Evolutionary conservation across 2,888 invertebrate species (phyloP), one percentile per base, ranked within the genome.

Genomic region (Tetrapedia diversipes): DNA sequence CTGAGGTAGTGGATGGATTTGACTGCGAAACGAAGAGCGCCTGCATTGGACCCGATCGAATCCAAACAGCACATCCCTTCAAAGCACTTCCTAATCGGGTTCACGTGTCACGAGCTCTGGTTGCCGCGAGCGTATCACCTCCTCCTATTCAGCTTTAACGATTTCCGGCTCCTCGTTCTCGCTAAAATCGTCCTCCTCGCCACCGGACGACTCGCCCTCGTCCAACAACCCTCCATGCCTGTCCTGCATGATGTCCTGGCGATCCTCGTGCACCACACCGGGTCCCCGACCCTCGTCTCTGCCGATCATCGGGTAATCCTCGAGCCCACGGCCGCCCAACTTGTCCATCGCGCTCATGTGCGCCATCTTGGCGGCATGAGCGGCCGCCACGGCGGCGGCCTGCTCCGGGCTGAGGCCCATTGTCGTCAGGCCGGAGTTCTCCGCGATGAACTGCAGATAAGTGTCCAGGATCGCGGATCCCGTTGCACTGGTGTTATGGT

Each of bases 381-480:
- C 94, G 4, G 96, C 96, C 83, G 95, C 94, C 22, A 91, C 88
- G 0, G 92, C 92, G 0, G 93, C 93, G 2, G 95, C 94, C 85
- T 95, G 95, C 77, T 95, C 95, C 57, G 94, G 93, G 80, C 94
- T 93, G 91, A 95, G 93, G 14, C 94, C 94, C 93, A 94, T 94
- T 45, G 89, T 88, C 92, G 93, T 90, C 92, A 95, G 94, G 77
- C 95, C 94, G 61, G 96, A 95, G 89, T 96, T 97, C 90, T 97
- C 97, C 2, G 96, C 96, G 87, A 97, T 97, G 88, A 97, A 95
- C 91, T 97, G 97, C 77, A 97, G 93, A 90, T 97, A 97, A 16
- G 97, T 97, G 91, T 97, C 97, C 77, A 97, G 92, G 69, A 97
- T 94, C 2, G 97, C 96, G 94, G 63, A 96, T 94, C 76, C 95